Evolutionary conservation across 92 coral and sea anemone species (phyloP).

Genomic region (Bergia puertoricense): DNA sequence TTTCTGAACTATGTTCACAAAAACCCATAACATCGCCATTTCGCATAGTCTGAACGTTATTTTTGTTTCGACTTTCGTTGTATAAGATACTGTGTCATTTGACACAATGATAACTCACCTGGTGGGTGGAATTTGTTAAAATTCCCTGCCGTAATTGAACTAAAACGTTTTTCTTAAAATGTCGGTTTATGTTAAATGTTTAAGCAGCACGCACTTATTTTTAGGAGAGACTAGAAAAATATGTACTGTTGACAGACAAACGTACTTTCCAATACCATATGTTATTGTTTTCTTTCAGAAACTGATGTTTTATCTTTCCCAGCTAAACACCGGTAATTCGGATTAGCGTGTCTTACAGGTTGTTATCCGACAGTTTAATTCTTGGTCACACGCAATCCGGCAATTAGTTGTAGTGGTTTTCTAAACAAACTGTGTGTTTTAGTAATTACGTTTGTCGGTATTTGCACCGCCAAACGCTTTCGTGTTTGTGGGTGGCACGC

Average conservation of each 20-base stretch:
- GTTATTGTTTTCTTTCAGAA: no score
- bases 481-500: neutral
- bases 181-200: neutral
- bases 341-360: neutral
- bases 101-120: no score
- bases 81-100: no score
- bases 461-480: neutral
- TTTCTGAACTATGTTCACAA: no score
- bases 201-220: neutral
- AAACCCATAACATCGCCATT: no score
- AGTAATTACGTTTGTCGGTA: neutral
- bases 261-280: neutral
- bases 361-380: neutral
- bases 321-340: neutral
- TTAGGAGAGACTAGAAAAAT: no score
- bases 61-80: no score
- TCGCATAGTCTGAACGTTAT: no score
- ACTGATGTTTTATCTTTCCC: neutral
- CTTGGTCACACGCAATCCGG: neutral
- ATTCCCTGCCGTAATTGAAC: no score
- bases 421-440: neutral
- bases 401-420: neutral
- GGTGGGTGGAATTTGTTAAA: no score
- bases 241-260: no score
- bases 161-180: neutral